phyloP scores from a whole-genome alignment of 2,888 invertebrate species.

The Steromphala cineraria region DNA sequence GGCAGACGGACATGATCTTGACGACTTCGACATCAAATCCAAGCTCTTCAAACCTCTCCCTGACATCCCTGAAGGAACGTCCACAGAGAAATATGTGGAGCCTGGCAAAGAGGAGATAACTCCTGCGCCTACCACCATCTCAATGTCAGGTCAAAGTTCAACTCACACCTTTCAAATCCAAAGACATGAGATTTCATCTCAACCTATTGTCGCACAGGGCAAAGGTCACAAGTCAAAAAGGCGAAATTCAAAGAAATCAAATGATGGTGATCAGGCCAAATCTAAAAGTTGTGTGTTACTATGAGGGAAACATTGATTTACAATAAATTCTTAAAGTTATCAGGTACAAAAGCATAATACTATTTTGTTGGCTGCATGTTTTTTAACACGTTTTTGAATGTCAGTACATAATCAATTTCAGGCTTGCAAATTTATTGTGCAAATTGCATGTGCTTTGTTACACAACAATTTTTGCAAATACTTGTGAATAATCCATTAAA shows the following conservation, averaged over 20 bases:
- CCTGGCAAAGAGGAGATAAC: background rate
- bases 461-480: no score
- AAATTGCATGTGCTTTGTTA: background rate
- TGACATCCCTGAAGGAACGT: slow-evolving; percentile 20
- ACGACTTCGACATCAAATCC: slow-evolving; percentile 42
- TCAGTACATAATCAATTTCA: background rate
- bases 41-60: slow-evolving; percentile 46
- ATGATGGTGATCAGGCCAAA: slow-evolving; percentile 28
- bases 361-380: background rate
- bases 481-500: no score
- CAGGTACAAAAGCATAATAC: background rate
- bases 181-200: background rate
- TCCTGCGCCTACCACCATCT: background rate
- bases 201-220: background rate
- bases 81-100: slow-evolving; percentile 6
- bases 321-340: background rate
- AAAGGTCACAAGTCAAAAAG: background rate
- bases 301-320: slow-evolving; percentile 1
- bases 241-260: slow-evolving; percentile 21
- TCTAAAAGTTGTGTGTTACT: slow-evolving; percentile 43
- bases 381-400: no score
- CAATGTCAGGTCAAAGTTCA: background rate
- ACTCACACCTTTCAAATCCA: background rate
- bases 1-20: slow-evolving; percentile 45
- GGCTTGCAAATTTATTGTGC: background rate